Conservation (phyloP, 2,113 vertebrate species). For the Amphiprion percula region DNA sequence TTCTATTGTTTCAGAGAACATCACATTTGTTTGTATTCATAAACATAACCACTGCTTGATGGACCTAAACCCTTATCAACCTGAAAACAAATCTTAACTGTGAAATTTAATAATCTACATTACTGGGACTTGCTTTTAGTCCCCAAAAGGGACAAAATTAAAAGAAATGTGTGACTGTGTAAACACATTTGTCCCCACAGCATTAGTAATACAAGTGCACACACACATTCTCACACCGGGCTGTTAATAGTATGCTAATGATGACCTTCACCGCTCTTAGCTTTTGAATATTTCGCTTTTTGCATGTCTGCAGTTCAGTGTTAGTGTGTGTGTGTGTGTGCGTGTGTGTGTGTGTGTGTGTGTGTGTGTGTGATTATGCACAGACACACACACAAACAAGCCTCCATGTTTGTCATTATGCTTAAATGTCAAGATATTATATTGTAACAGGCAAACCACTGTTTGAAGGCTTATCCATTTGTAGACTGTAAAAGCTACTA, state of each 20-base stretch:
- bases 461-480: not conserved
- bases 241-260: conserved; percentile 72
- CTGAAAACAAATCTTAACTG: conserved; percentile 13
- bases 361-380: not conserved
- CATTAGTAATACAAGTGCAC: conserved; percentile 10
- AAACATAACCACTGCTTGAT: not conserved
- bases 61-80: not conserved
- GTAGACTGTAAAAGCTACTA: not conserved
- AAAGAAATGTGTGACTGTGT: not conserved
- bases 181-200: conserved; percentile 18
- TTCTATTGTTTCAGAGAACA: not conserved
- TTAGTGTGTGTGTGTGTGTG: conserved; percentile 7
- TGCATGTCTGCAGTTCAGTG: conserved; percentile 27
- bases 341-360: no score
- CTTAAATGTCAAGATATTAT: conserved; percentile 13
- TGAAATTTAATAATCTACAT: conserved; percentile 1
- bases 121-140: not conserved
- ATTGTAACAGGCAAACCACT: not conserved
- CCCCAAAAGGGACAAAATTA: not conserved
- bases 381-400: conserved; percentile 6
- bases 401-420: conserved; percentile 8
- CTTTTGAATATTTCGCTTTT: conserved; percentile 54
- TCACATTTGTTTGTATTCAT: not conserved
- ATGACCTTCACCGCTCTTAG: conserved; percentile 66
- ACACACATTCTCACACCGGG: conserved; percentile 9